These are phyloP conservation scores for Peromyscus polionotus DNA, from an alignment of 2,113 vertebrate genomes.

Conservation along the genomic window DNA sequence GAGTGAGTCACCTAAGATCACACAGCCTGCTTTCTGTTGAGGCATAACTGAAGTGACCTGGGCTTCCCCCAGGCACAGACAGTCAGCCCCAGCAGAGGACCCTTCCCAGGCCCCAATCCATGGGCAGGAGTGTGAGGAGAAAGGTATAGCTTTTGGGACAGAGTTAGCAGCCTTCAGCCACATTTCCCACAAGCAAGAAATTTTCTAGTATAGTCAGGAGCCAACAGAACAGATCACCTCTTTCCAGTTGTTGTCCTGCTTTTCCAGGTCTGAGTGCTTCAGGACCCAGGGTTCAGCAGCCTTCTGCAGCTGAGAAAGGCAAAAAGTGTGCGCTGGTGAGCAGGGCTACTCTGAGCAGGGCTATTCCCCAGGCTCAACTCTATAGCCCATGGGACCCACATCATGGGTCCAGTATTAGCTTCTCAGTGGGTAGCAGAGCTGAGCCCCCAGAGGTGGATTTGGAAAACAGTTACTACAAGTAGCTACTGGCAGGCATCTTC, in stretches of 20 bases:
- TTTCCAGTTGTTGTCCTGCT: constrained; percentile 88
- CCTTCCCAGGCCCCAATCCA: background rate
- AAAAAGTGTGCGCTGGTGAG: background rate
- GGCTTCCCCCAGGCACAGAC: background rate
- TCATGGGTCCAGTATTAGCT: background rate
- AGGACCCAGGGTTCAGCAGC: constrained; percentile 87
- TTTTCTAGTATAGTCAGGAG: background rate
- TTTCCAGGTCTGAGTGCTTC: constrained; percentile 89
- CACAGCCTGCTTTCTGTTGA: background rate
- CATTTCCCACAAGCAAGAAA: background rate
- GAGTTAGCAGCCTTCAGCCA: background rate
- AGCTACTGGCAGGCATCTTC: background rate
- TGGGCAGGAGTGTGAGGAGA: background rate
- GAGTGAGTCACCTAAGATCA: background rate
- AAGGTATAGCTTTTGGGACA: background rate
- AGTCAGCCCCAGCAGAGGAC: background rate
- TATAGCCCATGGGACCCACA: background rate
- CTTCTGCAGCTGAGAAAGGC: constrained; percentile 87
- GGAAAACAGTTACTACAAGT: background rate
- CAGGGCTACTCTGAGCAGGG: accelerated
- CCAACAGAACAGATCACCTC: constrained; percentile 84
- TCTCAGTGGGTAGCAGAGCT: background rate
- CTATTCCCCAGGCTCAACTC: background rate
- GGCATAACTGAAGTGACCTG: background rate
- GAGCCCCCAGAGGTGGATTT: background rate